These are phyloP conservation scores for Lottia scabra DNA, from an alignment of 2,888 invertebrate genomes.

Conservation along the genomic window DNA sequence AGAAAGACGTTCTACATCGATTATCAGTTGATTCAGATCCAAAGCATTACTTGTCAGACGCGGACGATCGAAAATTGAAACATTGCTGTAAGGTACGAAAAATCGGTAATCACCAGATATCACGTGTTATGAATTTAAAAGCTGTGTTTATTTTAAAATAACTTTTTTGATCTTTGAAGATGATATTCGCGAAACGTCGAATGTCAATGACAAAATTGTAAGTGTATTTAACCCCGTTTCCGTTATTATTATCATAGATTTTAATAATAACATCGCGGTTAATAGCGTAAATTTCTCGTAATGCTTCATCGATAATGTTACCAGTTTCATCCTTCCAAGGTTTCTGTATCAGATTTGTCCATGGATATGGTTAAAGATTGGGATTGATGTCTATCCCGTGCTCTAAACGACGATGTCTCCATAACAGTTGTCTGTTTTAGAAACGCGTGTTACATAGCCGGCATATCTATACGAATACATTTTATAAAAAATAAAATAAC, in stretches of 20 bases:
- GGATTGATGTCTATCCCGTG: not conserved
- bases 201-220: too few relatives aligned
- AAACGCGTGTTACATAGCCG: not conserved
- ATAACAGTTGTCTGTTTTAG: not conserved
- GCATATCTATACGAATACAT: not conserved
- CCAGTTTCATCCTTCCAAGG: constrained; percentile 6
- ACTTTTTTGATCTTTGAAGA: too few relatives aligned
- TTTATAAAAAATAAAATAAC: not conserved
- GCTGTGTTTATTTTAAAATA: too few relatives aligned
- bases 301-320: not conserved
- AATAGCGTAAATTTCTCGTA: not conserved
- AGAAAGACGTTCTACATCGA: not conserved
- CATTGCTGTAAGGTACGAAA: too few relatives aligned
- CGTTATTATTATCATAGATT: too few relatives aligned
- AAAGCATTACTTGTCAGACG: not conserved
- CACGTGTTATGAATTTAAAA: too few relatives aligned
- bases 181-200: too few relatives aligned
- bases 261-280: too few relatives aligned
- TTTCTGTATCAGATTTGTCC: not conserved
- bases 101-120: too few relatives aligned
- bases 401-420: not conserved
- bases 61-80: too few relatives aligned
- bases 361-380: not conserved
- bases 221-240: too few relatives aligned
- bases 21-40: not conserved